phyloP scores from a whole-genome alignment of 2,888 invertebrate genomes.

The Metallyticus violacea region DNA sequence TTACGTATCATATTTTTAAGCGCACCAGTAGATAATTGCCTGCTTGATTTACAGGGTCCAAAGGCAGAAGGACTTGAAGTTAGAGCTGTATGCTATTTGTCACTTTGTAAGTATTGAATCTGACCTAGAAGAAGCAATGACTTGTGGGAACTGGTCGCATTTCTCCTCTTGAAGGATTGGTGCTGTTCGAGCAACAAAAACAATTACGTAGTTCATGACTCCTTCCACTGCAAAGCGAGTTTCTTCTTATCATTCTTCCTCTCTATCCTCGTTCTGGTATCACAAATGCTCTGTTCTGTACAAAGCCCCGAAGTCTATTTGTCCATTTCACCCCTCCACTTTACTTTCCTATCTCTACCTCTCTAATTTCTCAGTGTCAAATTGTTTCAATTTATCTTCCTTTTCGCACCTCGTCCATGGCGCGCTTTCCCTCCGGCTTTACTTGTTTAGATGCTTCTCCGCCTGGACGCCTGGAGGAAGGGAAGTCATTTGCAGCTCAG shows the following conservation, averaged over 20 bases:
- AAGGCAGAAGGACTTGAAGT: too few species aligned
- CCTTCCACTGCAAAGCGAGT: too few species aligned
- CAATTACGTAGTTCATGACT: too few species aligned
- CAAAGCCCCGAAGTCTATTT: background rate
- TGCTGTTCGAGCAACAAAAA: background rate
- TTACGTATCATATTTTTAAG: too few species aligned
- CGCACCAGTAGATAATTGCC: too few species aligned
- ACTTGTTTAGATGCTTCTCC: background rate
- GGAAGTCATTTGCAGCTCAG: background rate
- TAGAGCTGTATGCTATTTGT: too few species aligned
- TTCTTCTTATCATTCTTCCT: background rate
- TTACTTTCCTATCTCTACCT: background rate
- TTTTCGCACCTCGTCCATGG: background rate
- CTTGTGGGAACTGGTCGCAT: background rate
- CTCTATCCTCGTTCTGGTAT: background rate
- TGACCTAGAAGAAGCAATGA: background rate
- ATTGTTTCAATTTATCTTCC: slow-evolving; percentile 11
- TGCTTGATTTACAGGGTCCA: too few species aligned
- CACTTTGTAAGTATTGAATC: too few species aligned
- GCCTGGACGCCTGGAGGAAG: background rate
- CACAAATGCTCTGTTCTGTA: background rate
- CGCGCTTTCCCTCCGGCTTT: background rate
- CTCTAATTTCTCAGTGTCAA: slow-evolving; percentile 7
- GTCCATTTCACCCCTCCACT: background rate
- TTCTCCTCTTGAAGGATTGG: background rate